Percentiles rank a stretch among this genome's conserved stretches.
These are phyloP conservation scores for Typhlomys cinereus DNA, from an alignment of 2,113 vertebrate genomes.

Conservation along the genomic window DNA sequence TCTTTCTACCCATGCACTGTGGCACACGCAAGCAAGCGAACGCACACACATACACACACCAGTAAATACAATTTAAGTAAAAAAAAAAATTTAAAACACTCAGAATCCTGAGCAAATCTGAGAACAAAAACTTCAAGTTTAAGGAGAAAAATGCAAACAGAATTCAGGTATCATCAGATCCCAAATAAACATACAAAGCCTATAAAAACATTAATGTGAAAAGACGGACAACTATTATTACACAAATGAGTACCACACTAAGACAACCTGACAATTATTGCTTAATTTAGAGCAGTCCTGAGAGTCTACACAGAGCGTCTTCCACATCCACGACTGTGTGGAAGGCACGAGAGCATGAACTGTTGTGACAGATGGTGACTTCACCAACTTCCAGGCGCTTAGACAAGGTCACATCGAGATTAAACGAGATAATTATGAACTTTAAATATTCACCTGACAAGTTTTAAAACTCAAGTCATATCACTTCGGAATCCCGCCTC, in stretches of 20 bases:
- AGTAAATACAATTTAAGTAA: neutral
- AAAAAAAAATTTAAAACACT: slow-evolving; percentile 12
- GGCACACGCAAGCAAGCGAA: neutral
- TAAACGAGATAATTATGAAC: slow-evolving; percentile 57
- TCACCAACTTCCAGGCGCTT: neutral
- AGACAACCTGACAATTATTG: neutral
- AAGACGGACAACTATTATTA: slow-evolving; percentile 33
- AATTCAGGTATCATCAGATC: slow-evolving; percentile 3
- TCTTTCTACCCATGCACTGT: too few relatives aligned
- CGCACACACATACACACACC: neutral
- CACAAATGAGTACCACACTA: neutral
- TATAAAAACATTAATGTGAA: slow-evolving; percentile 23
- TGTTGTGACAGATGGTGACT: neutral
- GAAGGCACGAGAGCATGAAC: neutral
- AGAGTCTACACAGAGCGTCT: neutral
- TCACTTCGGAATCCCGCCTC: neutral
- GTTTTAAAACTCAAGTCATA: slow-evolving; percentile 36
- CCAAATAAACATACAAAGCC: neutral
- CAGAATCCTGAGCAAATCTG: slow-evolving; percentile 14
- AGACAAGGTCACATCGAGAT: slow-evolving; percentile 44
- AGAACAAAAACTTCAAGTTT: slow-evolving; percentile 46
- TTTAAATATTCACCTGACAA: slow-evolving; percentile 25
- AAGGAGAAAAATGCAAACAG: slow-evolving; percentile 51
- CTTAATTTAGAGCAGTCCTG: neutral
- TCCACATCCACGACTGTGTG: neutral